Evolutionary conservation across 2,797 vertebrate species (phyloP).

Genomic region (Lepilemur ruficaudatus): DNA sequence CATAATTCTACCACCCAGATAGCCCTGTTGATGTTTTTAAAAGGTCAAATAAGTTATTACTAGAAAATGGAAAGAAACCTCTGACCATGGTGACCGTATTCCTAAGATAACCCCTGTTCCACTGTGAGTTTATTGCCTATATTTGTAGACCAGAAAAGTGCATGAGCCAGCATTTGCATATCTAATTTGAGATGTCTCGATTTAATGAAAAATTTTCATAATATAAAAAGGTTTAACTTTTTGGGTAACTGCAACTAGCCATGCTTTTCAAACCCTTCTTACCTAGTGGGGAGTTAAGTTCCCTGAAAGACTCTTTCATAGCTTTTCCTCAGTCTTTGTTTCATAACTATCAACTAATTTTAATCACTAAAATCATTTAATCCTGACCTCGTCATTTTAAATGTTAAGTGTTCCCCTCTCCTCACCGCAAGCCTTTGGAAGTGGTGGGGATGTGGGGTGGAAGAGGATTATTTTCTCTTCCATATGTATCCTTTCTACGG

Average conservation of each 20-base stretch:
- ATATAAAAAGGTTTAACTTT: not conserved
- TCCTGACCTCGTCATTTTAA: not conserved
- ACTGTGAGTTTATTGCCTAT: not conserved
- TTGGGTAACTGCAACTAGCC: not conserved
- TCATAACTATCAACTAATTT: not conserved
- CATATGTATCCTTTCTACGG: not conserved
- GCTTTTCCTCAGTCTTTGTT: not conserved
- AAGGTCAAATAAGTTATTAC: not conserved
- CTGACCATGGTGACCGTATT: not conserved
- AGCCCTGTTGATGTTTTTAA: not conserved
- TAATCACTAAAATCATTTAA: not conserved
- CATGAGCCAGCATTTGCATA: not conserved
- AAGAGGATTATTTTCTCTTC: not conserved
- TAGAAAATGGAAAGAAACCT: not conserved
- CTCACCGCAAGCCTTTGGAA: not conserved
- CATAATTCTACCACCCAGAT: not conserved
- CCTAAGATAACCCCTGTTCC: not conserved
- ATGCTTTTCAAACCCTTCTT: not conserved
- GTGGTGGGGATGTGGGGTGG: accelerated
- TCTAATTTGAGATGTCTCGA: not conserved
- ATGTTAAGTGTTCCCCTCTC: not conserved
- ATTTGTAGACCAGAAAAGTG: not conserved
- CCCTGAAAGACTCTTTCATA: not conserved
- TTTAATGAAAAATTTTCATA: not conserved
- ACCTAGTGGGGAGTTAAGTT: not conserved